Base-by-base conservation (phyloP, 1,140 invertebrate species). In the Papilio aristodemus region DNA sequence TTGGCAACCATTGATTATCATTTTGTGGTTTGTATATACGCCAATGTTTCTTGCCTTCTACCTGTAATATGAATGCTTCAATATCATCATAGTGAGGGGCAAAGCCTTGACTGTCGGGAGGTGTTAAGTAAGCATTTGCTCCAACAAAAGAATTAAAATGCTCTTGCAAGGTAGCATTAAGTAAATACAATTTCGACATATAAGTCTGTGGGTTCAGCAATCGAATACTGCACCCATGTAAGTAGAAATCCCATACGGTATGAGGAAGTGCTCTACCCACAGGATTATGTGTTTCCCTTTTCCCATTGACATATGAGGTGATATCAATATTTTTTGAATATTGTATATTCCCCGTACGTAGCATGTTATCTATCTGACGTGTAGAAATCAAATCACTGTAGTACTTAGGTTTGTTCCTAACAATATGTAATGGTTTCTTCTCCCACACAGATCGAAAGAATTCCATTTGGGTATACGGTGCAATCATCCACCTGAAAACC, bases 81-180 rank as follows among this genome's bases (percentile, higher is more conserved):
- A 99, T 99, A 82, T 99, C 98, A 93, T 99, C 98, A 91, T 96
- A 99, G 92, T 99, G 98, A 0, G 98, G 98, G 1, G 98, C 98
- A 93, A 99, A 99, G 0, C 98, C 98, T 93, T 99, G 98, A 78
- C 96, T 96, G 68, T 96, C 95, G 8, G 98, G 95, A 13, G 98
- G 98, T n/a, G 98, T 99, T 57, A 99, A 87, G 85, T 99, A 99
- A 11, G 95, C 94, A 94, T 99, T 99, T 2, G 97, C 96, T 9
- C 98, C 98, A 54, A 98, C 97, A 91, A 98, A 96, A 69, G 96
- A 98, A 58, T 96, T 95, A 84, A 99, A 99, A 83, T 94, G 96
- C 90, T 99, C 98, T 92, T 99, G 98, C 59, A 99, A 88, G 9
- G 94, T 94, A n/a, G 96, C 90, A 90, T 95, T 94, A 4, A 96